Evolutionary conservation across 2,797 vertebrate species (phyloP).

Genomic region (Chaetophractus vellerosus): DNA sequence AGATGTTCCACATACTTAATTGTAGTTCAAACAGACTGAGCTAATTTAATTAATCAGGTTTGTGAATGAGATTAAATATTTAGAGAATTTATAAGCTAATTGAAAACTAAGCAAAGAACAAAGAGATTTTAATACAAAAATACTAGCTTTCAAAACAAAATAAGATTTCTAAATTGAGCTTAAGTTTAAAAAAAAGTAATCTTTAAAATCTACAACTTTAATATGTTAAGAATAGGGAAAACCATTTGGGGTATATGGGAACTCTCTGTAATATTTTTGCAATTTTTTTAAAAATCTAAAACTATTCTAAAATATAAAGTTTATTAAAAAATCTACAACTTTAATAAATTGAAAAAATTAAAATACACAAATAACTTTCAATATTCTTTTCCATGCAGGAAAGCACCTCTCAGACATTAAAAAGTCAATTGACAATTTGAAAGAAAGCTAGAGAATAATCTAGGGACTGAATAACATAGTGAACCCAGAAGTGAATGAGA

Average conservation of each 20-base stretch:
- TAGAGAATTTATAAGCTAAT: conserved; percentile 3
- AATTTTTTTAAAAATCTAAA: no score
- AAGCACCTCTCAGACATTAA: conserved; percentile 21
- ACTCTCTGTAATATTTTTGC: no score
- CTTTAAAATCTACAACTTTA: conserved; percentile 46
- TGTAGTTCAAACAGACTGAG: conserved; percentile 39
- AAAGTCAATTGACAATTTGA: background rate
- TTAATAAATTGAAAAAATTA: conserved; percentile 4
- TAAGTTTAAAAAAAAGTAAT: background rate
- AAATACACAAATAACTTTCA: conserved; percentile 51
- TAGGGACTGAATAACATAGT: no score
- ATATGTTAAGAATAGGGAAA: no score
- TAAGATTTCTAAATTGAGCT: background rate
- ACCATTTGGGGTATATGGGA: no score
- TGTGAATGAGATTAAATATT: conserved; percentile 51
- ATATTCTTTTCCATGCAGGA: background rate
- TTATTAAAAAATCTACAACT: conserved; percentile 16
- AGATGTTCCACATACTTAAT: conserved; percentile 55
- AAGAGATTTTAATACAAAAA: background rate
- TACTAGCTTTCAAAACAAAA: conserved; percentile 9
- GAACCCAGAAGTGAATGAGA: no score
- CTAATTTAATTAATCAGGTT: conserved; percentile 63
- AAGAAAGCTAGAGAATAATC: no score
- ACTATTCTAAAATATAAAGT: no score
- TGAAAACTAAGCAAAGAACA: background rate